Base-by-base conservation (phyloP, 2,113 vertebrate species). In the Misgurnus anguillicaudatus region DNA sequence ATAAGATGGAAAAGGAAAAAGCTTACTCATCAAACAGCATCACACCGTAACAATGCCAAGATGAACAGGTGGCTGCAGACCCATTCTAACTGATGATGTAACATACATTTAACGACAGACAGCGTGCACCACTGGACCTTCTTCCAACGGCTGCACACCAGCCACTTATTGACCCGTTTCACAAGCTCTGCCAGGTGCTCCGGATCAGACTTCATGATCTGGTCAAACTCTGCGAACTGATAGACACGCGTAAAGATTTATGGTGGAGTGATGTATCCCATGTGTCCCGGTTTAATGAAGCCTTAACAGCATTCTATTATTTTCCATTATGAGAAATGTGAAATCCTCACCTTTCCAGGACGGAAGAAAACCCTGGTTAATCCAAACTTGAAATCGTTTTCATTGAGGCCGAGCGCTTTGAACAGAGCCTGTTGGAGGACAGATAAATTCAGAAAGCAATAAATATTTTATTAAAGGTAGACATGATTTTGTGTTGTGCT, bases 121-220 rank as follows among this genome's bases (percentile, higher is more conserved):
- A 99, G 91, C 5, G 94, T 90, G 87, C 97, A 99, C 97, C 97
- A 98, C 2, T 99, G 97, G 75, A 97, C 92, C 87, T 99, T 99
- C 89, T 98, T 99, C 97, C 98, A 99, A 42, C 92, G 93, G 87
- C 96, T 99, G 89, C 95, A 95, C 86, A 97, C 79, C 64, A 99
- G 90, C 98, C 98, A 99, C 82, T 95, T 92, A 90, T 98, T 98
- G 86, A 99, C 98, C 84, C 95, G 93, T 81, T 94, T 93, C 79
- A 99, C 91, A 80, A 99, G 90, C 87, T 97, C 94, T 19, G 96
- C 96, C 4, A 99, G 93, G 85, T 99, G 96, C 73, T 98, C 97
- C 0, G 98, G 97, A 85, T 99, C 98, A 11, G 98, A 99, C 90
- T 96, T 99, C 98, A 99, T 99, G 86, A 99, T 98, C 90, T 99